Base-by-base conservation (phyloP, 2,888 invertebrate species). In the Argyra leucocephala region DNA sequence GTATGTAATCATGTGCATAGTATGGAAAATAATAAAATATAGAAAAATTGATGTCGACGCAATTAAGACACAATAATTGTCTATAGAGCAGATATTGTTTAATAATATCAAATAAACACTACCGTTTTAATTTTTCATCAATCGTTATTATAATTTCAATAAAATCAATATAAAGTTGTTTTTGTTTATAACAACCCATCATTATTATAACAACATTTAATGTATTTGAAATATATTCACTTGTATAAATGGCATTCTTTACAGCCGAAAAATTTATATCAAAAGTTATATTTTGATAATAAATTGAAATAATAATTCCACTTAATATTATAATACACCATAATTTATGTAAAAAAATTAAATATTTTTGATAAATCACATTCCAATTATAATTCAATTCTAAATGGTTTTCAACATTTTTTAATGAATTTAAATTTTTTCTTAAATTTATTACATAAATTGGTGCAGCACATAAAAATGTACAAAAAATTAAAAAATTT, bases 151-250 rank as follows among this genome's bases (percentile, higher is more conserved):
- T 62, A 57, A 61, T 63, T 15, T 66, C 36, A 24, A 64, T 63
- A 62, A 57, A 66, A 23, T 18, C 48, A n/a, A n/a, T 57, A 62
- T 66, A 66, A 24, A 58, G 59, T 23, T 63, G 22, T n/a, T 62
- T 48, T 18, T 66, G 24, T 31, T 48, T 24, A 36, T 66, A 64
- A 58, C 66, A 66, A 57, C 66, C 66, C 57, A 66, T 22, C 1
- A 60, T 64, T 1, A 37, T 61, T 36, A 63, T 62, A 3, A 36
- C 6, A 31, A 66, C 61, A 36, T 62, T 66, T 24, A 64, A 21
- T 22, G 23, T n/a, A 31, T 66, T 66, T 57, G 66, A 61, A 36
- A 66, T 63, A 37, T 66, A 63, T 61, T 66, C 66, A 61, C 66
- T 66, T 31, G 63, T 63, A 23, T 66, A 66, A 12, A 66, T 57